Evolutionary conservation across 2,888 invertebrate species (phyloP).

Genomic region (Meta bourneti): DNA sequence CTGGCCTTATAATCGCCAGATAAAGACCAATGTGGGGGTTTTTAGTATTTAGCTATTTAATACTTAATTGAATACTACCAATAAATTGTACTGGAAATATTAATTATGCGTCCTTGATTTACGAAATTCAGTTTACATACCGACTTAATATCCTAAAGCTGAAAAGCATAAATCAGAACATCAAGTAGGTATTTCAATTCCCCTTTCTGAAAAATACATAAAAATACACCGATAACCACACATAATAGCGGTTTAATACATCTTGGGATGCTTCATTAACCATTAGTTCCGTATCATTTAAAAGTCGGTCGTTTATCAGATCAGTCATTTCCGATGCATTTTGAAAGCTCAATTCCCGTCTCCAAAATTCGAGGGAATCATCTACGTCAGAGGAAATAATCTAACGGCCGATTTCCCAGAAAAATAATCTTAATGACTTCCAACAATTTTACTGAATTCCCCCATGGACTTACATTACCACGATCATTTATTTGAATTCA

Average conservation of each 20-base stretch:
- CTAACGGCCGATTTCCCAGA: neutral
- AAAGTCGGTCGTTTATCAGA: constrained; percentile 21
- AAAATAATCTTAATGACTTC: neutral
- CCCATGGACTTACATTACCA: neutral
- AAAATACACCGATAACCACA: neutral
- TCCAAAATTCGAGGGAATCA: no score
- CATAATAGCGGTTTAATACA: constrained; percentile 38
- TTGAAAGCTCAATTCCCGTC: neutral
- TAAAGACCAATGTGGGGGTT: no score
- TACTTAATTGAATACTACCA: neutral
- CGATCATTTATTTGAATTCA: constrained; percentile 6
- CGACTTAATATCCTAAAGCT: no score
- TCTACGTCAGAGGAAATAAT: neutral
- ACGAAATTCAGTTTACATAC: no score
- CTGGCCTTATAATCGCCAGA: no score
- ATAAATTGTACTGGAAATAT: neutral
- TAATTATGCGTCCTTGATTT: neutral
- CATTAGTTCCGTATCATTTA: constrained; percentile 44
- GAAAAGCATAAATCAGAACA: no score
- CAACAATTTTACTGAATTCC: neutral
- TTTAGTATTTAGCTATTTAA: no score
- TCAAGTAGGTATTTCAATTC: neutral
- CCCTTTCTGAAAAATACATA: neutral
- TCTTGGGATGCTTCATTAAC: constrained; percentile 33
- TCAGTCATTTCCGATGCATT: neutral